Conservation (phyloP, 2,797 vertebrate species). For the Acanthopagrus latus region DNA sequence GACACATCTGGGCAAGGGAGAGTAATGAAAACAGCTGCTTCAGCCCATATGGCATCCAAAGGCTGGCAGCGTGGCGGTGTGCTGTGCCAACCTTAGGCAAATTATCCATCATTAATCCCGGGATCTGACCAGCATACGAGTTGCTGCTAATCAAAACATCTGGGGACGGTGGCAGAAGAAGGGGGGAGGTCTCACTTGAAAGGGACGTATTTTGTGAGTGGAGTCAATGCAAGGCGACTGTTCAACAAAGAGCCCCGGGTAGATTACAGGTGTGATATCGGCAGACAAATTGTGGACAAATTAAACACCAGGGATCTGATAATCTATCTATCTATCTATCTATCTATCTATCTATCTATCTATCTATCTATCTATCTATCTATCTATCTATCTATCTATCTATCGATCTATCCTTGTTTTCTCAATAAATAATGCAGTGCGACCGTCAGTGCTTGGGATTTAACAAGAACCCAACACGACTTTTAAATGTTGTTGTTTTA, state of each 20-base stretch:
- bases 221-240: constrained; percentile 69
- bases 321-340: constrained; percentile 13
- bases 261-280: constrained; percentile 72
- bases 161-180: constrained; percentile 85
- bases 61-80: constrained; percentile 92
- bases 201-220: constrained; percentile 76
- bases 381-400: constrained; percentile 20
- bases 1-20: constrained; percentile 99
- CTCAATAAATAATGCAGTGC: constrained; percentile 51
- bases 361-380: constrained; percentile 12
- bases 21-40: constrained; percentile 99
- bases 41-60: constrained; percentile 98
- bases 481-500: constrained; percentile 91
- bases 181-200: constrained; percentile 81
- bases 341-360: constrained; percentile 35
- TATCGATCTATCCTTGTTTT: not conserved
- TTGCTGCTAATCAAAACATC: constrained; percentile 97
- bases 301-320: constrained; percentile 9
- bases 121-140: constrained; percentile 99
- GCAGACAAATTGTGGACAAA: constrained; percentile 40
- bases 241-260: constrained; percentile 66
- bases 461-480: constrained; percentile 83
- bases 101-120: constrained; percentile 99
- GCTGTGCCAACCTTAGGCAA: constrained; percentile 97
- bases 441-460: constrained; percentile 52